Evolutionary conservation across 2,113 vertebrate species (phyloP).

Genomic region (Meleagris gallopavo): DNA sequence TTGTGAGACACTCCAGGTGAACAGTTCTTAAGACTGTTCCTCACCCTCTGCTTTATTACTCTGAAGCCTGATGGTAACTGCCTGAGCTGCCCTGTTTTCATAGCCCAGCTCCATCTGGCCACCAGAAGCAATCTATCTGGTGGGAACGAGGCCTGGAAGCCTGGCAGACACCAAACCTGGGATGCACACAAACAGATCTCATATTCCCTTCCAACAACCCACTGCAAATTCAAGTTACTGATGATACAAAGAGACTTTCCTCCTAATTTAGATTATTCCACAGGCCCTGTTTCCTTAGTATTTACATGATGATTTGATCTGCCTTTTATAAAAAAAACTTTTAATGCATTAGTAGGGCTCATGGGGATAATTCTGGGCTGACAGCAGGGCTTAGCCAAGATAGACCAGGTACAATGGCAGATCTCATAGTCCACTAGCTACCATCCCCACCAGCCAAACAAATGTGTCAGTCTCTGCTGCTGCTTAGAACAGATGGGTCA

Average conservation of each 20-base stretch:
- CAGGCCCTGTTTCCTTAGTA: background rate
- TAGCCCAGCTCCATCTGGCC: background rate
- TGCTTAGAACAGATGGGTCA: background rate
- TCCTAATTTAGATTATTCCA: background rate
- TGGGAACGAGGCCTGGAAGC: background rate
- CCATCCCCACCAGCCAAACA: background rate
- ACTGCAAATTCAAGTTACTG: background rate
- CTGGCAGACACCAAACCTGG: background rate
- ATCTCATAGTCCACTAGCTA: background rate
- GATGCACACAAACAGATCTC: background rate
- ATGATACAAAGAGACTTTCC: background rate
- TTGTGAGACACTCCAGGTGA: background rate
- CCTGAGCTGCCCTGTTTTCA: background rate
- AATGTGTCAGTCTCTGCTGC: accelerated
- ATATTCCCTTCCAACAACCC: background rate
- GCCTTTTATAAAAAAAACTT: background rate
- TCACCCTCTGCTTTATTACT: background rate
- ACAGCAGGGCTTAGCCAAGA: background rate
- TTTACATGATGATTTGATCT: background rate
- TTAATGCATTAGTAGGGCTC: background rate
- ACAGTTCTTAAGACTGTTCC: background rate
- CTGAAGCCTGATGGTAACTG: background rate
- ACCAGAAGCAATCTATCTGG: background rate
- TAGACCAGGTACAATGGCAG: background rate
- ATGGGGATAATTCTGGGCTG: background rate